phyloP scores from a whole-genome alignment of 2,888 invertebrate genomes.

The Spilosoma lubricipeda region DNA sequence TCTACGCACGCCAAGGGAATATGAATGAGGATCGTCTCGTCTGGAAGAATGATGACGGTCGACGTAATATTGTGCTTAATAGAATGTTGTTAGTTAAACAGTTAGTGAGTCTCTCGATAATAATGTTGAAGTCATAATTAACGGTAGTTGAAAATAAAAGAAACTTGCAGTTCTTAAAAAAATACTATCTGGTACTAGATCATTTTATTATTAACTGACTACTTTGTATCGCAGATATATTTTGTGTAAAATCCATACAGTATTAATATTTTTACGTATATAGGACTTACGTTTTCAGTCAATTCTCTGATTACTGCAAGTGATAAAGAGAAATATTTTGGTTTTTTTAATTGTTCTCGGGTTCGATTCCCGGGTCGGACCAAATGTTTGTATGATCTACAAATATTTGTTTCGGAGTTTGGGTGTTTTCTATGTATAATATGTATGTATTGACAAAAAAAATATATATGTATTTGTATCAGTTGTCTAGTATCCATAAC shows the following conservation, averaged over 20 bases:
- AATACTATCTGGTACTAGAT: too few relatives aligned
- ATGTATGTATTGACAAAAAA: too few relatives aligned
- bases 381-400: too few relatives aligned
- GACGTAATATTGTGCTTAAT: conserved; percentile 3
- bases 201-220: too few relatives aligned
- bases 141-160: neutral
- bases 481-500: too few relatives aligned
- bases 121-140: neutral
- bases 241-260: too few relatives aligned
- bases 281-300: neutral
- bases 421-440: too few relatives aligned
- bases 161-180: too few relatives aligned
- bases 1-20: conserved; percentile 38
- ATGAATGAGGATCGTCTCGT: conserved; percentile 42
- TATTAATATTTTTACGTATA: neutral
- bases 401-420: too few relatives aligned
- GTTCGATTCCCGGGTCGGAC: too few relatives aligned
- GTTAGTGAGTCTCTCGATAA: neutral
- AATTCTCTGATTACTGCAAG: neutral
- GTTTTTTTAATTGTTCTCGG: neutral
- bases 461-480: too few relatives aligned
- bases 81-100: neutral
- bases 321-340: neutral
- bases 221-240: too few relatives aligned
- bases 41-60: conserved; percentile 32